These are phyloP conservation scores for Folsomia candida DNA, from an alignment of 2,888 invertebrate genomes.

Conservation along the genomic window DNA sequence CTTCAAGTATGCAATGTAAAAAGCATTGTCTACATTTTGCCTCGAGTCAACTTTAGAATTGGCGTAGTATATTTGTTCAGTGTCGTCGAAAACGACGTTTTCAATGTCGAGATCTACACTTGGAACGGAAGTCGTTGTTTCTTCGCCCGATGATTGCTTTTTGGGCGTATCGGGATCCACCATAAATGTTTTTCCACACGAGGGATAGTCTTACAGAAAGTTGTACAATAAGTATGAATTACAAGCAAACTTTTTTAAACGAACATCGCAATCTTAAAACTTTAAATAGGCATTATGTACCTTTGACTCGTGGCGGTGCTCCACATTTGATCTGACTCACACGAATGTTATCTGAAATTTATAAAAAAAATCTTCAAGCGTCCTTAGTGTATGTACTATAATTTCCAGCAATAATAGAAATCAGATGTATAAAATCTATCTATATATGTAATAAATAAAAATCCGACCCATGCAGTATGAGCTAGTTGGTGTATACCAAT, in stretches of 20 bases:
- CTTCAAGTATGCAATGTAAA: slow-evolving; percentile 49
- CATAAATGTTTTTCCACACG: slow-evolving; percentile 37
- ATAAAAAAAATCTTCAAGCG: no score
- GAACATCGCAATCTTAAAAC: neutral
- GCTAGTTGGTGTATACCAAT: no score
- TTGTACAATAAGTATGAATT: no score
- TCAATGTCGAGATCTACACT: neutral
- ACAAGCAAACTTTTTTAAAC: neutral
- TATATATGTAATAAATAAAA: no score
- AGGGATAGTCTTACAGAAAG: slow-evolving; percentile 39
- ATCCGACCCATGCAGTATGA: no score
- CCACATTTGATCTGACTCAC: slow-evolving; percentile 53
- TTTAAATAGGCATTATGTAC: slow-evolving; percentile 16
- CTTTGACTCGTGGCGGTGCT: slow-evolving; percentile 30
- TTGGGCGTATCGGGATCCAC: no score
- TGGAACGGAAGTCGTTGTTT: slow-evolving; percentile 19
- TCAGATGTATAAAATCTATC: no score
- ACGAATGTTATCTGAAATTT: no score
- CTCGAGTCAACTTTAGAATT: slow-evolving; percentile 20
- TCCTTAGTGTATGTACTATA: no score
- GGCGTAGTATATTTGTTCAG: slow-evolving; percentile 20
- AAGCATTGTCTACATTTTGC: slow-evolving; percentile 43
- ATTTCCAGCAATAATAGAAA: no score
- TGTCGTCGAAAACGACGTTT: slow-evolving; percentile 9
- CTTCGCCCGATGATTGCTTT: neutral